Evolutionary conservation across 2,797 vertebrate species (phyloP), one percentile per base, ranked within the genome.

Genomic region (Threskiornis aethiopicus): DNA sequence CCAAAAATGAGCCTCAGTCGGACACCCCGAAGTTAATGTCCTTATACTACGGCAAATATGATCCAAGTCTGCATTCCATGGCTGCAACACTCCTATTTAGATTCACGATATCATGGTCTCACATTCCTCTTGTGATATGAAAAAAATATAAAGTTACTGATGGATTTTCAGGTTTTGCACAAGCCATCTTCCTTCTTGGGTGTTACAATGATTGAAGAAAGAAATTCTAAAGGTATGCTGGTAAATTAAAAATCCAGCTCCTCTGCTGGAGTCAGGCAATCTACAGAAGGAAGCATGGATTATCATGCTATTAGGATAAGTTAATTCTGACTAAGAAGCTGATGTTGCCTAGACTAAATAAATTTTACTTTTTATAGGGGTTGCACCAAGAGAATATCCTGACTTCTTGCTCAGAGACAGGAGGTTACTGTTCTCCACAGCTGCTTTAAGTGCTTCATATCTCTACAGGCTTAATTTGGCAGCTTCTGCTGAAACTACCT

Each of bases 401-500:
- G 20, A 28, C 29, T 76, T 89, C 18, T 39, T 46, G 18, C 22
- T 73, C 57, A 65, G 58, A 69, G 26, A 17, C 54, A 65, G 82
- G 51, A 87, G 17, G 24, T 47, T 81, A 29, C 37, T 49, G 25
- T 24, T 87, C 33, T 76, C 26, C 24, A 33, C 25, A 82, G 35
- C 42, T 61, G 19, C 65, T 90, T 88, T 79, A 84, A 81, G 35
- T 89, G 51, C 35, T 89, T 76, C n/a, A 0, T 84, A 64, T 80
- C 59, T 89, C 54, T 44, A 51, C 54, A 64, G 19, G 28, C 26
- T 84, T 95, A 61, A 89, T 93, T 90, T 82, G 61, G 76, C 47
- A 84, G 65, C 13, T 37, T 90, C 46, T 84, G 12, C 25, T 84
- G 66, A 96, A 94, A 79, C 70, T 79, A 82, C 69, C 46, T 76